These are phyloP conservation scores for Nerophis lumbriciformis DNA, from an alignment of 2,113 vertebrate species.

Conservation along the genomic window DNA sequence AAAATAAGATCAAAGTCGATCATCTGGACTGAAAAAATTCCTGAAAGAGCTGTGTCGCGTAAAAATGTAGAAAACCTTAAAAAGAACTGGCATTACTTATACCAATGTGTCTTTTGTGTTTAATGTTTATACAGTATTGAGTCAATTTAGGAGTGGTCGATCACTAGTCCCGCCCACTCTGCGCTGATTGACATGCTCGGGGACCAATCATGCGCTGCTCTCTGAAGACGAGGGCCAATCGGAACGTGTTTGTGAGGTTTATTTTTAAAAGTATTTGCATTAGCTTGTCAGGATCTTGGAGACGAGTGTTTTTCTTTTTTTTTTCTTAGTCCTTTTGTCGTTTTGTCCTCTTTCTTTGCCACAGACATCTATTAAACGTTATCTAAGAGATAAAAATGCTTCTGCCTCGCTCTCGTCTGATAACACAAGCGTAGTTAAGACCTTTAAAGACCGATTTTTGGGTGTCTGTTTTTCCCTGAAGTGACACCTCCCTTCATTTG, in stretches of 20 bases:
- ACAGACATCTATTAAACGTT: constrained; percentile 20
- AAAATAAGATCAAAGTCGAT: constrained; percentile 82
- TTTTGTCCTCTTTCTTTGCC: constrained; percentile 13
- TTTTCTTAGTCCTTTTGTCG: background rate
- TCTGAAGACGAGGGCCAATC: constrained; percentile 18
- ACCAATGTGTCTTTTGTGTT: constrained; percentile 71
- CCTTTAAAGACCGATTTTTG: constrained; percentile 42
- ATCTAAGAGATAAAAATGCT: background rate
- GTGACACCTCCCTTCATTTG: constrained; percentile 14
- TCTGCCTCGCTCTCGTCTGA: background rate
- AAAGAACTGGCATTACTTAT: constrained; percentile 67
- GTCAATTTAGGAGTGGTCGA: constrained; percentile 41
- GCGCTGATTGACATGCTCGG: constrained; percentile 55
- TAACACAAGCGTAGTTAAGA: constrained; percentile 22
- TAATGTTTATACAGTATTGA: constrained; percentile 33
- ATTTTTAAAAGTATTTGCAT: constrained; percentile 10
- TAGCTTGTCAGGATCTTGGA: constrained; percentile 45
- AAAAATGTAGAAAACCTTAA: constrained; percentile 87
- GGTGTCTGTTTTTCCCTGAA: constrained; percentile 12
- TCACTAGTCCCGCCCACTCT: constrained; percentile 38
- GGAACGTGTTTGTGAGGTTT: too few species aligned
- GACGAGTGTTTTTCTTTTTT: background rate
- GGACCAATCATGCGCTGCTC: constrained; percentile 35
- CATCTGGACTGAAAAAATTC: constrained; percentile 89
- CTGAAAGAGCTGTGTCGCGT: constrained; percentile 91